Conservation (phyloP, 2,113 vertebrate genomes). For the Rattus rattus region DNA sequence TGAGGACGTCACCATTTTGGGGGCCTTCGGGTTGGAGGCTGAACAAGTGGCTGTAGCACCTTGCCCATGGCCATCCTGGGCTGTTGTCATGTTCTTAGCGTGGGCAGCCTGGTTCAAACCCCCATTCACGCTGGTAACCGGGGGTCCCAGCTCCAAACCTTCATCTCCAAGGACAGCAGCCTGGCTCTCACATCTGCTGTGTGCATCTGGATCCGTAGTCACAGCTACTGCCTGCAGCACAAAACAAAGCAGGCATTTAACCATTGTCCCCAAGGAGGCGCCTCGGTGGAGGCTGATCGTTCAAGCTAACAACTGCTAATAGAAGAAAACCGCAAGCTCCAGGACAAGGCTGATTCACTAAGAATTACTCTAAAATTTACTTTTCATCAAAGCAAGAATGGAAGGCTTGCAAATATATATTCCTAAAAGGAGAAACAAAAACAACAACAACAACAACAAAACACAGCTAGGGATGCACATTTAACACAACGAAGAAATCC, state of each 20-base stretch:
- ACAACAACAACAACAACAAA: neutral
- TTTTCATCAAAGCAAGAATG: neutral
- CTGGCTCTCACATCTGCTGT: neutral
- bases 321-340: neutral
- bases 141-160: neutral
- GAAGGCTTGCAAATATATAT: neutral
- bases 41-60: conserved; percentile 75
- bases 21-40: conserved; percentile 83
- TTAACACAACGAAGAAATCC: neutral
- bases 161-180: neutral
- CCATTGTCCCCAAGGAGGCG: neutral
- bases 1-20: conserved; percentile 83
- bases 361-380: neutral
- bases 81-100: conserved; percentile 85
- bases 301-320: neutral
- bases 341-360: neutral
- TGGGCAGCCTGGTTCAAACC: conserved; percentile 81
- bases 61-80: conserved; percentile 83
- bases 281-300: neutral
- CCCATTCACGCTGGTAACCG: conserved; percentile 67
- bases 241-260: conserved; percentile 76
- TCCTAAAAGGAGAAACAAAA: neutral
- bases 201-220: neutral
- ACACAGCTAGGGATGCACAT: neutral
- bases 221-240: conserved; percentile 32